Base-by-base conservation (phyloP, 2,797 vertebrate species). In the Gadopsis bispinosus region DNA sequence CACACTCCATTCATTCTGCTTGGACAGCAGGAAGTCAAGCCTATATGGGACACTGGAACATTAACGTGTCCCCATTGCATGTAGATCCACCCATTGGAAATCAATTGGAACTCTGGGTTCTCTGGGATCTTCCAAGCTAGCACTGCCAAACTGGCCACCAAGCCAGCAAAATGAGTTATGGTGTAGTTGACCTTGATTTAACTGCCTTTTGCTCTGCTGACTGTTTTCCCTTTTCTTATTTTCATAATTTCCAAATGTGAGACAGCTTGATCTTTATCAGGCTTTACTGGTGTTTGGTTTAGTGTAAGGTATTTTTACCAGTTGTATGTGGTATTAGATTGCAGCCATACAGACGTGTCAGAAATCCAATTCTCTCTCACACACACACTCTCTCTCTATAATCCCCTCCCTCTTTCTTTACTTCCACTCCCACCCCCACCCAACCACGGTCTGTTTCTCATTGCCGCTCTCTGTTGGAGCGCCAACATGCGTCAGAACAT, bases 401-500 rank as follows among this genome's bases (percentile, higher is more conserved):
- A 54, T 55, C 47, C 37, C 58, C 37, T 66, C 60, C 31, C 47
- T 63, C 59, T 4, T 60, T 68, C 56, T 83, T 37, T 81, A 84
- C 73, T 55, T 77, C 69, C 69, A 16, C 73, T 60, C 56, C 59
- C 41, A 8, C 54, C 33, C 45, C 55, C 48, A 66, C 61, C 63
- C 67, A 51, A 33, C 45, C 26, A 7, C 17, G 5, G 80, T 91
- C 88, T 91, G 83, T 56, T 92, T 90, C 83, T 87, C 59, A 81
- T 89, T 89, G 71, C 75, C 1, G 54, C 22, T 83, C 84, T 91
- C 86, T 88, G 90, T 87, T 84, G 77, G 58, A 70, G 81, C 50
- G 83, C 91, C 87, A 89, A 73, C 54, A 50, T 88, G 85, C 67
- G 69, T 90, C 90, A 92, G 63, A 88, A 62, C 58, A 83, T 91